A percentile compares a stretch with the other conserved stretches of the same genome.
phyloP scores from a whole-genome alignment of 2,797 vertebrate species.

The Amblyopsis hoosieri region DNA sequence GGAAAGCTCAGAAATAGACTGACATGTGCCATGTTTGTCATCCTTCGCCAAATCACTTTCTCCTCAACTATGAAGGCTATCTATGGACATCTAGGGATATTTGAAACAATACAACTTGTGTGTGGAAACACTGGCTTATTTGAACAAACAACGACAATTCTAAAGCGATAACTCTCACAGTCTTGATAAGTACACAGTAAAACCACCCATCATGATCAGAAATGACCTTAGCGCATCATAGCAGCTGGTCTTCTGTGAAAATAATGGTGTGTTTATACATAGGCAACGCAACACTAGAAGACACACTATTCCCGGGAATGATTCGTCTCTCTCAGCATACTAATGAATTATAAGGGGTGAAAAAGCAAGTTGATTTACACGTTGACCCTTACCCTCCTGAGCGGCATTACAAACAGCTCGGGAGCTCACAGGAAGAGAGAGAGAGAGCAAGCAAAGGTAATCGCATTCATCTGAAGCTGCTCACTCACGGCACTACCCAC shows the following conservation, averaged over 20 bases:
- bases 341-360: conserved; percentile 46
- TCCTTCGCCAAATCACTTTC: conserved; percentile 38
- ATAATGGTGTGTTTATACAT: conserved; percentile 15
- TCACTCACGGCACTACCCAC: conserved; percentile 50
- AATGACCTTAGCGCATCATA: neutral
- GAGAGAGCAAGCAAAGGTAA: conserved; percentile 48
- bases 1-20: conserved; percentile 52
- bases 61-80: neutral
- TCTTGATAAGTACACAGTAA: neutral
- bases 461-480: conserved; percentile 58
- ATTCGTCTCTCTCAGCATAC: conserved; percentile 40
- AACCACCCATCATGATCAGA: conserved; percentile 5
- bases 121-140: too few relatives aligned
- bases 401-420: conserved; percentile 56
- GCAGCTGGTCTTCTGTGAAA: neutral
- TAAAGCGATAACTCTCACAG: too few relatives aligned
- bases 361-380: conserved; percentile 58
- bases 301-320: conserved; percentile 31
- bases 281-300: conserved; percentile 13
- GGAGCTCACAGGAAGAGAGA: conserved; percentile 21
- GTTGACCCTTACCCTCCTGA: conserved; percentile 59
- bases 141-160: too few relatives aligned
- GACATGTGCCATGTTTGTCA: conserved; percentile 23
- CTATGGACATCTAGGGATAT: neutral
- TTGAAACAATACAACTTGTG: too few relatives aligned